Evolutionary conservation across 1,140 invertebrate genomes (phyloP).

Genomic region (Habropoda laboriosa): DNA sequence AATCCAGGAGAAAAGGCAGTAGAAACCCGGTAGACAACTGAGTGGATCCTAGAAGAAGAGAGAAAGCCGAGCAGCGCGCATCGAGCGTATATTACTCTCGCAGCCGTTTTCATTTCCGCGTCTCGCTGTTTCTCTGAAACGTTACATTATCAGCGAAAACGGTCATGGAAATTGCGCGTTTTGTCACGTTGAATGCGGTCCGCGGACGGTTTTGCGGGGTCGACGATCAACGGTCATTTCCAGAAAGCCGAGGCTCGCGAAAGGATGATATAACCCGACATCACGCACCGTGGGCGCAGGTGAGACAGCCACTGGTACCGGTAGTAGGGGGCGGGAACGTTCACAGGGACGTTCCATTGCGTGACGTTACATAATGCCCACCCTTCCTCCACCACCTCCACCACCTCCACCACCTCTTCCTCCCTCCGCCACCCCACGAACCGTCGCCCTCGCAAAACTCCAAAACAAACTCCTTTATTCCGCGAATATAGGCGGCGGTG

Average conservation of each 20-base stretch:
- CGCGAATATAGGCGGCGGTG: slow-evolving; percentile 74
- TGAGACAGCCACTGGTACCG: slow-evolving; percentile 12
- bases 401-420: no score
- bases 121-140: background rate
- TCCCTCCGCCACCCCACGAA: background rate
- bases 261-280: slow-evolving; percentile 19
- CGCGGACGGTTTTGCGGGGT: slow-evolving; percentile 16
- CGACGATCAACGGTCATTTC: slow-evolving; percentile 64
- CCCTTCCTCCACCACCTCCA: background rate
- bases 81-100: background rate
- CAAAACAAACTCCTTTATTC: slow-evolving; percentile 79
- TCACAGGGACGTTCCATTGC: no score
- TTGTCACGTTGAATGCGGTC: slow-evolving; percentile 46
- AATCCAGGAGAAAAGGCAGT: no score
- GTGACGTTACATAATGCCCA: slow-evolving; percentile 62
- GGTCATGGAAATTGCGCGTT: slow-evolving; percentile 61
- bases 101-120: slow-evolving; percentile 52
- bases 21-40: no score
- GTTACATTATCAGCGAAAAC: slow-evolving; percentile 45
- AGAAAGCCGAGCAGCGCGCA: no score
- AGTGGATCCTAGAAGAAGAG: no score
- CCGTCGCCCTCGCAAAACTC: slow-evolving; percentile 68
- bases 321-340: slow-evolving; percentile 44
- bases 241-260: slow-evolving; percentile 41
- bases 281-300: slow-evolving; percentile 24